Percentiles rank a stretch among this genome's conserved stretches.
phyloP scores from a whole-genome alignment of 2,888 invertebrate genomes.

The Nomada lathburiana region DNA sequence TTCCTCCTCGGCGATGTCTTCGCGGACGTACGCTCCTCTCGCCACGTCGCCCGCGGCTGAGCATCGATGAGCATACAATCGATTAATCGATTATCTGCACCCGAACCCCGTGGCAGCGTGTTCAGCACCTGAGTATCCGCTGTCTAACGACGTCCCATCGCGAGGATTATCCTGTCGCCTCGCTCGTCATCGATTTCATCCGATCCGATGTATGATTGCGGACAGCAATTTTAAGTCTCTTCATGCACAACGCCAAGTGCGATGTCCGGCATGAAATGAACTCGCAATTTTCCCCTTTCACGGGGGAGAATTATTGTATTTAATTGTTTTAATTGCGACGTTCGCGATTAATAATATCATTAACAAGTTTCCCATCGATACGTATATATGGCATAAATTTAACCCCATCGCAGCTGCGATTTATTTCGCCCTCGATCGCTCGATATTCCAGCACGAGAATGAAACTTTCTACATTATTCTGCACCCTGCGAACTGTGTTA shows the following conservation, averaged over 20 bases:
- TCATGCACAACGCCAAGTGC: too few relatives aligned
- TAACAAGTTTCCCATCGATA: too few relatives aligned
- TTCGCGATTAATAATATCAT: too few relatives aligned
- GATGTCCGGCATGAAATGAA: too few relatives aligned
- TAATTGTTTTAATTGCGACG: too few relatives aligned
- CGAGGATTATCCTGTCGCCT: constrained; percentile 53
- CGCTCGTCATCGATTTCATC: constrained; percentile 65
- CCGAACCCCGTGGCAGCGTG: constrained; percentile 42
- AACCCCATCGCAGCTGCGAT: background rate
- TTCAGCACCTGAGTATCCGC: constrained; percentile 57
- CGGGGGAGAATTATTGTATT: too few relatives aligned
- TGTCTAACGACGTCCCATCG: constrained; percentile 48
- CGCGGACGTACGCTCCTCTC: constrained; percentile 34
- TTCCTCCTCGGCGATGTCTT: constrained; percentile 33
- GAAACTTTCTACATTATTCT: background rate
- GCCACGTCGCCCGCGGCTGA: constrained; percentile 21
- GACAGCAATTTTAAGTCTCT: too few relatives aligned
- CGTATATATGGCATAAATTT: too few relatives aligned
- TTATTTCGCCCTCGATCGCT: background rate
- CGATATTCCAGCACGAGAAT: background rate
- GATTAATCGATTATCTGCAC: constrained; percentile 77
- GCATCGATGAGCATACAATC: constrained; percentile 71
- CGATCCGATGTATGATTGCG: background rate
- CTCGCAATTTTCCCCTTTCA: too few relatives aligned
- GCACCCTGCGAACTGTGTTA: background rate